phyloP scores from a whole-genome alignment of 2,888 invertebrate genomes.

The Macaria notata region DNA sequence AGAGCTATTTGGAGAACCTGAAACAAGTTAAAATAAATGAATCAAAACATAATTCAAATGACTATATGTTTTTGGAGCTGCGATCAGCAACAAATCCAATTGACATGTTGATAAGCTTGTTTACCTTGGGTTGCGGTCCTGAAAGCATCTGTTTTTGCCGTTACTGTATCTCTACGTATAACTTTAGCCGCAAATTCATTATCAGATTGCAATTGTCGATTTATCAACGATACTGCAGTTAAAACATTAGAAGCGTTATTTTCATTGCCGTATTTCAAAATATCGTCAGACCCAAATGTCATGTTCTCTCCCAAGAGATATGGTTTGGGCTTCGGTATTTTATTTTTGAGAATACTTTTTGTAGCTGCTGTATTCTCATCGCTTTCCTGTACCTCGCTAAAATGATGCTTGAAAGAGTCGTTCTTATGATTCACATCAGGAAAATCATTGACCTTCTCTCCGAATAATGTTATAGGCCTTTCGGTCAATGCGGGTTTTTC shows the following conservation, averaged over 20 bases:
- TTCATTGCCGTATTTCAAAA: constrained; percentile 39
- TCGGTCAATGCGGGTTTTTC: constrained; percentile 40
- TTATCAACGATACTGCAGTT: constrained; percentile 66
- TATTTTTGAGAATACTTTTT: constrained; percentile 88
- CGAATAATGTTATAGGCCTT: constrained; percentile 85
- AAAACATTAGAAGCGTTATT: constrained; percentile 40
- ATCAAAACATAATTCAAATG: too few relatives aligned
- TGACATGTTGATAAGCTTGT: too few relatives aligned
- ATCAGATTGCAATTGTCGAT: constrained; percentile 61
- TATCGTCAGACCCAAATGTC: constrained; percentile 61
- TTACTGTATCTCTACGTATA: constrained; percentile 41
- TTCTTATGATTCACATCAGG: constrained; percentile 38
- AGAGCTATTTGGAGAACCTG: constrained; percentile 35
- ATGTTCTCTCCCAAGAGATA: constrained; percentile 88
- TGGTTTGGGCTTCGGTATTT: constrained; percentile 87
- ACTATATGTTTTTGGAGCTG: too few relatives aligned
- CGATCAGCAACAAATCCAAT: too few relatives aligned
- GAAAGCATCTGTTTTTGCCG: constrained; percentile 40
- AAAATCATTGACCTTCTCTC: constrained; percentile 63
- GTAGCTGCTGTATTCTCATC: constrained; percentile 82
- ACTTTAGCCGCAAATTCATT: constrained; percentile 47
- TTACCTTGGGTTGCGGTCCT: constrained; percentile 63
- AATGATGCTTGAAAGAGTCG: constrained; percentile 39
- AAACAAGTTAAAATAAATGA: constrained; percentile 19
- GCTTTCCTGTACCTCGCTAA: constrained; percentile 61